Evolutionary conservation across 2,888 invertebrate species (phyloP), one percentile per base, ranked within the genome.

Genomic region (Anarsia innoxiella): DNA sequence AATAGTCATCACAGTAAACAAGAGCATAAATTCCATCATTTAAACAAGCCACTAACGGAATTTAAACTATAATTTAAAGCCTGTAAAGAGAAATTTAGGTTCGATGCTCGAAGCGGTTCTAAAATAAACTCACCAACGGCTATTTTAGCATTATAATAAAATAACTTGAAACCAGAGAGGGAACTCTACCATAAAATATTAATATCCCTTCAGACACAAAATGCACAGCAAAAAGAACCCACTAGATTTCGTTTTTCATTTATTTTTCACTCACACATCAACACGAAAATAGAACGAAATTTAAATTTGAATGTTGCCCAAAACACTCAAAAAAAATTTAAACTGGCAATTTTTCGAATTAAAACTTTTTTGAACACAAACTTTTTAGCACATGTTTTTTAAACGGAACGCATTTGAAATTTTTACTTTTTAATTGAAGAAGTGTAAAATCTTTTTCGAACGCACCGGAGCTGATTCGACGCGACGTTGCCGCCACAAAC

Each of bases 91-190:
- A 59, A 57, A 56, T 55, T 56, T 50, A 59, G 58, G 47, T 54
- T 46, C 51, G 48, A 51, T 12, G 56, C 49, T 44, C 51, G 59
- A 59, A 59, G 62, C 54, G 59, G 51, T 59, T 58, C 71, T 65
- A 70, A 79, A 78, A 74, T 74, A 75, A 62, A 63, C 61, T 74
- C 72, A 70, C 76, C 74, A 56, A 73, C 58, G 61, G 73, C 66
- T 78, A 79, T 79, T 76, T 77, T 67, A 51, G 70, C 56, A 53
- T 65, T 65, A 61, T 58, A 74, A 74, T 70, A 74, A 66, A 72
- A 66, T 62, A 65, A 65, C 58, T 56, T 58, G 64, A 66, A 71
- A 70, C 32, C 32, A 14, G 68, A 66, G 64, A 62, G 10, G 68
- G 62, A 58, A 39, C 45, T 30, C 23, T 37, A 40, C 42, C 49